Evolutionary conservation across 2,888 invertebrate species (phyloP), one percentile per base, ranked within the genome.

Genomic region (Pyrrhia umbra): DNA sequence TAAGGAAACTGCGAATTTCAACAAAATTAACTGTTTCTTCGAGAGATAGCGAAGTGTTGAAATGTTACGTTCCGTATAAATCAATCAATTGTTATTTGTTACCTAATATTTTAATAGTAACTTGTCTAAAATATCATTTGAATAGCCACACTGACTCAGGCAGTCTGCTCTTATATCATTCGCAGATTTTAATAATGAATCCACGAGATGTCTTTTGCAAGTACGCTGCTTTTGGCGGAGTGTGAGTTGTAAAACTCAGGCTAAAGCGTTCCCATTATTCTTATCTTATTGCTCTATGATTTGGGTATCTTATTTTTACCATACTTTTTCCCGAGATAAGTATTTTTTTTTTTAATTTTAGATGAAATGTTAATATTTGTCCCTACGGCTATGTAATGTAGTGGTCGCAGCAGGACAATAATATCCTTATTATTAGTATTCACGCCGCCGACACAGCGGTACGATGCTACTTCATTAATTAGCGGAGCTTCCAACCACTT

Each of bases 371-470:
- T 9, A 30, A 30, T 30, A 30, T 13, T 30, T 30, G 4, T 34
- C 13, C 1, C 4, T n/a, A 34, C 13, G 13, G n/a, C n/a, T n/a
- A n/a, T 61, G 68, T 63, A 30, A 61, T 72, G 68, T 68, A 40
- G 65, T 75, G 65, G 71, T 74, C 70, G 70, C 74, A 72, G 72
- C 62, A 58, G 74, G 83, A 85, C 84, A 84, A 82, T 82, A 78
- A 80, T 85, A 59, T 85, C 21, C 74, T 75, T 83, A 81, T 87
- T 89, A 90, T 92, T 91, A 91, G 90, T 89, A 91, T 91, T 91
- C 90, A 79, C 77, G 80, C 18, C 43, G n/a, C 78, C 81, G 75
- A 79, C 80, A 78, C 79, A 77, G 76, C 82, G 80, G 85, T 80
- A 43, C 55, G 45, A 40, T 61, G 82, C 83, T 86, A 85, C 88